These are phyloP conservation scores for Hydropotes inermis DNA, from an alignment of 2,113 vertebrate genomes.

Conservation along the genomic window DNA sequence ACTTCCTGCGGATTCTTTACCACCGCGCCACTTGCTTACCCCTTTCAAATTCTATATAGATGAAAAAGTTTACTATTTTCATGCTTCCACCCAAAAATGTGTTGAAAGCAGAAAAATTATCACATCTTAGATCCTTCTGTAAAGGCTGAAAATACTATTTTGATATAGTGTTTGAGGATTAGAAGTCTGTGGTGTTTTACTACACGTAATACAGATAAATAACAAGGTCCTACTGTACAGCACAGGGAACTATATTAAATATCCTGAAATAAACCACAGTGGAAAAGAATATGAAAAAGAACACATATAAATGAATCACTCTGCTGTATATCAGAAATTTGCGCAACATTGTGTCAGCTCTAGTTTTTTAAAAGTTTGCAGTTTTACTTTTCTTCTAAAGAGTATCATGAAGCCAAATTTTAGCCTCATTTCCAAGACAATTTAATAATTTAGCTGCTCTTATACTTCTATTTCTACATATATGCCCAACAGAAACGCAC, in stretches of 20 bases:
- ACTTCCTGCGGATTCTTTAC: neutral
- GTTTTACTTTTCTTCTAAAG: slow-evolving; percentile 11
- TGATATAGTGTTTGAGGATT: neutral
- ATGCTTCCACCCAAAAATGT: neutral
- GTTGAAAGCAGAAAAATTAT: neutral
- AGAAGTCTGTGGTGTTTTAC: neutral
- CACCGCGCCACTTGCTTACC: neutral
- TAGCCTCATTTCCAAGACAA: neutral
- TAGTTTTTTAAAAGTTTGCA: neutral
- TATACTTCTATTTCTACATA: neutral
- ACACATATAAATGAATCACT: neutral
- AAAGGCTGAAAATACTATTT: neutral
- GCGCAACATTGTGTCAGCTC: neutral
- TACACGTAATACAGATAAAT: neutral
- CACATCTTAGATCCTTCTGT: neutral
- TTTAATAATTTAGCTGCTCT: neutral
- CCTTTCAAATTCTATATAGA: neutral
- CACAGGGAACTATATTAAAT: neutral
- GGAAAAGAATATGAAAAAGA: neutral
- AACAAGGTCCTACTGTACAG: neutral
- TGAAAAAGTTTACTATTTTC: neutral
- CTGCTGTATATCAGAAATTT: neutral
- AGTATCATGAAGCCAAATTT: slow-evolving; percentile 4
- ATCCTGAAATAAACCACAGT: neutral
- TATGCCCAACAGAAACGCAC: neutral